Evolutionary conservation across 2,888 invertebrate species (phyloP).

Genomic region (Pterostichus madidus): DNA sequence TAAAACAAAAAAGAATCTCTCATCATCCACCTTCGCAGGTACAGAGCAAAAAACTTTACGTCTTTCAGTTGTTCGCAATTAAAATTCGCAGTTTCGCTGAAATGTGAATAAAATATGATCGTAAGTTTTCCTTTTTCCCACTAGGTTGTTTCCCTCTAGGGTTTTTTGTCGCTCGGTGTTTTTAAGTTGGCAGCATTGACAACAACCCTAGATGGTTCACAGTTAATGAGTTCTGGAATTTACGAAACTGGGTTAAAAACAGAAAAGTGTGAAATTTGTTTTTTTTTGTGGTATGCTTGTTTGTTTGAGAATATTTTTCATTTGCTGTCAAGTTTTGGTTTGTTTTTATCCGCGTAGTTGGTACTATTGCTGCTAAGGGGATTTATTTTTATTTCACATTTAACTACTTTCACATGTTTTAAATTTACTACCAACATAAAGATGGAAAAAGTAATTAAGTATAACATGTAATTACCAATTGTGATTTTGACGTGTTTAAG

Average conservation of each 20-base stretch:
- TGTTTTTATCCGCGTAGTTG: no score
- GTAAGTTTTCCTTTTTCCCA: not conserved
- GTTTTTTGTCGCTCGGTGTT: conserved; percentile 9
- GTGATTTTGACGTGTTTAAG: no score
- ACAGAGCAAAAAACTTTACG: conserved; percentile 31
- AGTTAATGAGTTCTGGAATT: conserved; percentile 53
- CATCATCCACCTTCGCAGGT: conserved; percentile 33
- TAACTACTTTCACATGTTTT: no score
- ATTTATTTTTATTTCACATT: no score
- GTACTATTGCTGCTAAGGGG: no score
- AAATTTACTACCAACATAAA: no score
- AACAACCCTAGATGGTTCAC: conserved; percentile 1
- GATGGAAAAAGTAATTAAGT: no score
- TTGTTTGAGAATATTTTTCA: not conserved
- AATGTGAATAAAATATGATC: conserved; percentile 62
- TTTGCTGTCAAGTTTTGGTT: no score
- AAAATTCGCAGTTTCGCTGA: conserved; percentile 56
- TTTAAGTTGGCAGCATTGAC: conserved; percentile 46
- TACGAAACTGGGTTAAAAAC: conserved; percentile 42
- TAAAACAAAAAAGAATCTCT: conserved; percentile 34
- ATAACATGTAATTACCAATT: no score
- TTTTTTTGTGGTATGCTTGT: not conserved
- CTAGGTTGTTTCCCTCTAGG: not conserved
- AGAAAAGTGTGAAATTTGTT: conserved; percentile 40
- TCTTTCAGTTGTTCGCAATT: conserved; percentile 36